A percentile compares a stretch with the other conserved stretches of the same genome.
These are phyloP conservation scores for Blera fallax DNA, from an alignment of 2,888 invertebrate species.

Conservation along the genomic window DNA sequence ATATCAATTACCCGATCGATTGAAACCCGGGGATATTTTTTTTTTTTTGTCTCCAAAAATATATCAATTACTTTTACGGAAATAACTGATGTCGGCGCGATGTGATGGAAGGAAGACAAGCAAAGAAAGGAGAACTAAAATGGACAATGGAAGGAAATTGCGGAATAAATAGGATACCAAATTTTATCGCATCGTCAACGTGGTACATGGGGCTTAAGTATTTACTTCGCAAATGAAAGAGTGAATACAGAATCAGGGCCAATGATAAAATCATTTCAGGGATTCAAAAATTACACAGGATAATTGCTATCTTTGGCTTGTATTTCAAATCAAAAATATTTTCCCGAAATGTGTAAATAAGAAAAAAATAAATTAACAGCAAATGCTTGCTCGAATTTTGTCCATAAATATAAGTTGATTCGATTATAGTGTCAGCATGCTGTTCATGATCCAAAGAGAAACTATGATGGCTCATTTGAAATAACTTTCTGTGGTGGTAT, in stretches of 20 bases:
- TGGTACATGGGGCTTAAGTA: background rate
- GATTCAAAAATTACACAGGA: too few relatives aligned
- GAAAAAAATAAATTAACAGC: too few relatives aligned
- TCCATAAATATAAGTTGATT: too few relatives aligned
- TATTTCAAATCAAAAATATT: too few relatives aligned
- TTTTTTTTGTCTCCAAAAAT: background rate
- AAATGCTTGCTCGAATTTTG: too few relatives aligned
- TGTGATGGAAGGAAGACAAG: background rate
- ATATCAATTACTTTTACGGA: conserved; percentile 53
- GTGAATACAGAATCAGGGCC: background rate
- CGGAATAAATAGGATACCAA: conserved; percentile 5
- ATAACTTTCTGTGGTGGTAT: too few relatives aligned
- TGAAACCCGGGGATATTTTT: conserved; percentile 7
- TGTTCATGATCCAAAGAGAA: too few relatives aligned
- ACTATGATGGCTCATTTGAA: too few relatives aligned
- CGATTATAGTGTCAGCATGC: too few relatives aligned
- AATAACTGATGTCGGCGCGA: conserved; percentile 13
- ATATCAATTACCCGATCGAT: conserved; percentile 62
- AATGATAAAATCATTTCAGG: background rate
- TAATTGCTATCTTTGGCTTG: too few relatives aligned
- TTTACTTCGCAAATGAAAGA: background rate
- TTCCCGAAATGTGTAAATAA: too few relatives aligned
- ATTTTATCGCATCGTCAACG: background rate
- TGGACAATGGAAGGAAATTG: conserved; percentile 48
- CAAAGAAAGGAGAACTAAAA: background rate